Evolutionary conservation across 2,797 vertebrate species (phyloP).

Genomic region (Alosa sapidissima): DNA sequence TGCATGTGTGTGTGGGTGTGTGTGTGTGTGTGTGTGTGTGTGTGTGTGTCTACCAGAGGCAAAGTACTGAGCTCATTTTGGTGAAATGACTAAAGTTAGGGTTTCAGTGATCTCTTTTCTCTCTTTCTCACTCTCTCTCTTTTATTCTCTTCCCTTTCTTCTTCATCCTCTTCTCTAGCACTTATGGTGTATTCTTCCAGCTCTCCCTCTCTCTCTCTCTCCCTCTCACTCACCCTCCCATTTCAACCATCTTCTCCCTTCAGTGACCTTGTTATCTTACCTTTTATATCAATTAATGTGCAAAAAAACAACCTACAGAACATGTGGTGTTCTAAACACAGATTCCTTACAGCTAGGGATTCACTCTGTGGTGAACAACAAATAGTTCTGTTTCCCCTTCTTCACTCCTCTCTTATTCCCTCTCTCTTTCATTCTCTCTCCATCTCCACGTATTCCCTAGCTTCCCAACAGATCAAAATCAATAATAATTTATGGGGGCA

Average conservation of each 20-base stretch:
- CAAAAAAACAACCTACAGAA: too few species aligned
- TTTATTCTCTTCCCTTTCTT: not conserved
- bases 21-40: not conserved
- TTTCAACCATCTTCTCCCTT: not conserved
- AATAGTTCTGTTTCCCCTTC: not conserved
- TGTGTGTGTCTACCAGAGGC: not conserved
- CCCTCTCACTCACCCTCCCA: not conserved
- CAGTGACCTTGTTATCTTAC: not conserved
- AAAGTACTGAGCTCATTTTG: not conserved
- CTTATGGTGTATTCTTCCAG: not conserved
- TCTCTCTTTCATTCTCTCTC: not conserved
- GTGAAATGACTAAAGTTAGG: not conserved
- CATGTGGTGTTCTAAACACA: not conserved
- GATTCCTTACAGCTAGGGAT: not conserved
- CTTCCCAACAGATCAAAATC: constrained; percentile 73
- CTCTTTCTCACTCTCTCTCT: not conserved
- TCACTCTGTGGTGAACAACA: not conserved
- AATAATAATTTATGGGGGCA: constrained; percentile 73
- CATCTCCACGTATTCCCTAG: not conserved
- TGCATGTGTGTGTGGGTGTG: constrained; percentile 13
- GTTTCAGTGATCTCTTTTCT: not conserved
- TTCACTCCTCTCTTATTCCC: not conserved
- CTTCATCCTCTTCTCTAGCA: not conserved
- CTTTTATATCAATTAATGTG: not conserved
- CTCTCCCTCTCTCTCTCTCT: not conserved